Conservation (phyloP, 2,888 invertebrate species). For the Ecdyonurus torrentis region DNA sequence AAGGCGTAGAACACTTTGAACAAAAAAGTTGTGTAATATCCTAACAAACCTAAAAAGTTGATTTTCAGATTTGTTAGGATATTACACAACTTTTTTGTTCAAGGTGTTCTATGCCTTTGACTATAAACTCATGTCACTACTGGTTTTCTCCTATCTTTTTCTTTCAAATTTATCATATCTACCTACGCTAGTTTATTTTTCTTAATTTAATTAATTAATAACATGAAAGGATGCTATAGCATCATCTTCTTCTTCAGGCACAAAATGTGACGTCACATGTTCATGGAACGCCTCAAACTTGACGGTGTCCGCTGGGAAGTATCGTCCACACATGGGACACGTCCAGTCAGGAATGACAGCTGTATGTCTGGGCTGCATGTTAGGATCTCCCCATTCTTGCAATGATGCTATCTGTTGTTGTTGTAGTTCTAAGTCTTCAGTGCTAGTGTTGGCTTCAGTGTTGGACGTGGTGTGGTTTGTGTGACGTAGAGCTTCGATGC, state of each 20-base stretch:
- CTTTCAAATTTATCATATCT: too few relatives aligned
- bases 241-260: not conserved
- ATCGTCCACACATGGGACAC: not conserved
- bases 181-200: too few relatives aligned
- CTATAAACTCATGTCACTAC: too few relatives aligned
- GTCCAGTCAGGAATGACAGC: not conserved
- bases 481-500: not conserved
- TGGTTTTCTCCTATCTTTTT: too few relatives aligned
- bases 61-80: too few relatives aligned
- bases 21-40: too few relatives aligned
- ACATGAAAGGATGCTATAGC: not conserved
- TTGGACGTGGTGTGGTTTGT: not conserved
- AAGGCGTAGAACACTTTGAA: too few relatives aligned
- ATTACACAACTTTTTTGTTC: too few relatives aligned
- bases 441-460: not conserved
- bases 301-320: not conserved
- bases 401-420: not conserved
- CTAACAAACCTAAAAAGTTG: too few relatives aligned
- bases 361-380: not conserved
- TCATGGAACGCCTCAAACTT: not conserved
- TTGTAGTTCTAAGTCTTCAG: not conserved
- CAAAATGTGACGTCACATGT: not conserved
- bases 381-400: not conserved
- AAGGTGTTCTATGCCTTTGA: too few relatives aligned
- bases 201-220: not conserved